Percentiles rank a stretch among this genome's conserved stretches.
Conservation (phyloP, 2,797 vertebrate species). For the Chiroxiphia lanceolata region DNA sequence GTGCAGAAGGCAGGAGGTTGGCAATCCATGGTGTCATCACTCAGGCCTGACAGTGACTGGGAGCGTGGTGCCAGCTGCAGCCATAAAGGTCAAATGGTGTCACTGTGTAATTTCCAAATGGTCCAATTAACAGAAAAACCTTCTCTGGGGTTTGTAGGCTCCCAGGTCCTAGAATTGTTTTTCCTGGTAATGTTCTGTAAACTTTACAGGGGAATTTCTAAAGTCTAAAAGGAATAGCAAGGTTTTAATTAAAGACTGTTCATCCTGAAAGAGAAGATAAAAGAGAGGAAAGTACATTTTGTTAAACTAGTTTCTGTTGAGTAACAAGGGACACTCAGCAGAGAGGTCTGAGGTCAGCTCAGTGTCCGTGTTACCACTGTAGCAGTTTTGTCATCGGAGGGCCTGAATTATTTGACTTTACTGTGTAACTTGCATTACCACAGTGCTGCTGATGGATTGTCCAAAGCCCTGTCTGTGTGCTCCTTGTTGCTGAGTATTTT, state of each 20-base stretch:
- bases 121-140: neutral
- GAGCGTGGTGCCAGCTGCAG: neutral
- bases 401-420: neutral
- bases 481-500: neutral
- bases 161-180: neutral
- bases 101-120: neutral
- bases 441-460: neutral
- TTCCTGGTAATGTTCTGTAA: neutral
- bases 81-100: neutral
- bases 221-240: neutral
- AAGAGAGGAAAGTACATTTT: neutral
- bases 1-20: neutral
- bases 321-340: neutral
- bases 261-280: neutral
- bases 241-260: neutral
- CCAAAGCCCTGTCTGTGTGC: neutral
- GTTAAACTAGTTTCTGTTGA: neutral
- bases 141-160: neutral
- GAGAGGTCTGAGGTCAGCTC: neutral
- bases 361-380: neutral
- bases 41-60: neutral
- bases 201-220: neutral
- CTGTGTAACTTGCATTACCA: neutral
- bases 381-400: neutral
- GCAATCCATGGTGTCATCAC: neutral